Evolutionary conservation across 2,113 vertebrate genomes (phyloP).

Genomic region (Zosterops japonicus): DNA sequence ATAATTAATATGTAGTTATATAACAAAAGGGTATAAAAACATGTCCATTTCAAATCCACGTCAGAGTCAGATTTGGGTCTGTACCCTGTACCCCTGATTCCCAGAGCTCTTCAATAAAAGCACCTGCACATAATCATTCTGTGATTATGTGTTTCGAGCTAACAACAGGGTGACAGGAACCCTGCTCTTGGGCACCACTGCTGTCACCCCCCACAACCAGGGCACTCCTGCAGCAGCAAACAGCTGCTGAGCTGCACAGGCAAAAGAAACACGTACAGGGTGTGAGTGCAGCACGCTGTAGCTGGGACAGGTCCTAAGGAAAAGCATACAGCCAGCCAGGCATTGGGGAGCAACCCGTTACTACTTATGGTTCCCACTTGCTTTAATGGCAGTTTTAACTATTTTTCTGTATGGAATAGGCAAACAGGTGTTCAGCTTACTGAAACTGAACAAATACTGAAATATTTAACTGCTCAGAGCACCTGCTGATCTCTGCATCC

Average conservation of each 20-base stretch:
- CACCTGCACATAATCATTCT: too few relatives aligned
- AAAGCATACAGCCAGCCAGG: background rate
- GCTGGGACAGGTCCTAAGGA: background rate
- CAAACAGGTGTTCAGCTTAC: background rate
- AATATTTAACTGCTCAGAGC: background rate
- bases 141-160: too few relatives aligned
- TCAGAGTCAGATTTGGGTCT: too few relatives aligned
- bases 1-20: too few relatives aligned
- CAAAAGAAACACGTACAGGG: background rate
- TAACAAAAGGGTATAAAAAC: too few relatives aligned
- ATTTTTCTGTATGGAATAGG: background rate
- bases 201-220: rapidly evolving
- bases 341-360: background rate
- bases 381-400: background rate
- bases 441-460: background rate
- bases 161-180: background rate
- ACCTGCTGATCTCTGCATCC: background rate
- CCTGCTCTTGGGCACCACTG: rapidly evolving
- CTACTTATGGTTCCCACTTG: background rate
- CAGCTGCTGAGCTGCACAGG: background rate
- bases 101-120: too few relatives aligned
- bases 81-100: too few relatives aligned
- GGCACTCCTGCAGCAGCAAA: background rate
- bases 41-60: too few relatives aligned
- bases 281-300: rapidly evolving